Base-by-base conservation (phyloP, 2,888 invertebrate species). In the Drosophila tanythrix region DNA sequence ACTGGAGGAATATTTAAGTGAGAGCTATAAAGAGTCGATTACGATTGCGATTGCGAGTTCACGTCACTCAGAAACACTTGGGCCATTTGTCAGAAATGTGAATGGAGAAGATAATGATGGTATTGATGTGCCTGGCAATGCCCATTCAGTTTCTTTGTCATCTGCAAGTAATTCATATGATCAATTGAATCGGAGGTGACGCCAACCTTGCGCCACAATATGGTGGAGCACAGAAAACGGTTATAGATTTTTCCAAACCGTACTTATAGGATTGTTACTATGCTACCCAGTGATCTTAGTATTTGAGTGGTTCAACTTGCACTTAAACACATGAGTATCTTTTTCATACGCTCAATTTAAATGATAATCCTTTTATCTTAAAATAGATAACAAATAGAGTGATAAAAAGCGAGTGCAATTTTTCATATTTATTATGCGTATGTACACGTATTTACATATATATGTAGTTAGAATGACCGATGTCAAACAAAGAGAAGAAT, bases 51-150 rank as follows among this genome's bases (percentile, higher is more conserved):
- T 46, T 25, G 15, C 46, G 25, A 25, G 46, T 25, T 25, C 46
- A 15, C 8, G 15, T 25, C 15, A 25, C 15, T 15, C 15, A 46
- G 15, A 46, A 46, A 8, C 46, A 46, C 46, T 46, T 46, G 25
- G 15, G 4, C 4, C 25, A 25, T 46, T 8, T 46, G 25, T 15
- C 46, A 38, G 15, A n/a, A 38, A 50, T 8, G 18, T 46, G 25
- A 46, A 13, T 48, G 35, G 27, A 10, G 21, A 48, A 29, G 65
- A 69, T 25, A 52, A 31, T 38, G 50, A 35, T 40, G 88, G 85
- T 6, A 56, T 79, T 7, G 89, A 89, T 77, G 75, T 84, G 6
- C 79, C 76, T 51, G 88, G 80, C 2, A 73, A 52, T 60, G 36
- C 29, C 15, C 31, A 57, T 43, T 50, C 35, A 21, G 27, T 25